A percentile compares a stretch with the other conserved stretches of the same genome.
These are phyloP conservation scores for Naso thynnoides DNA, from an alignment of 2,797 vertebrate genomes.

Conservation along the genomic window DNA sequence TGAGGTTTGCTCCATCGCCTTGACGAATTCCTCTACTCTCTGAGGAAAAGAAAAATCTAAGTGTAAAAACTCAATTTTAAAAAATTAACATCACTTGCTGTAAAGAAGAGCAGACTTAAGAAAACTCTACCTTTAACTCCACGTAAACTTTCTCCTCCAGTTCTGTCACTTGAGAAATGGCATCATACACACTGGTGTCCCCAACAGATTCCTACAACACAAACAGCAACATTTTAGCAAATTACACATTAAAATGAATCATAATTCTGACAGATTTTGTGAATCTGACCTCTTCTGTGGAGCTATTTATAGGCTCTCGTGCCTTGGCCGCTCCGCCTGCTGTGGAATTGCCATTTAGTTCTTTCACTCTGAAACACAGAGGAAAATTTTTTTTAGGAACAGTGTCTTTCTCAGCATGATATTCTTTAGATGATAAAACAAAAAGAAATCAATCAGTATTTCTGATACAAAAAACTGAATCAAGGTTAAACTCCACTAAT, in stretches of 20 bases:
- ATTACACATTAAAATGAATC: not conserved
- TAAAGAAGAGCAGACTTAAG: not conserved
- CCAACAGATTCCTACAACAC: slow-evolving; percentile 76
- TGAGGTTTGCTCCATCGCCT: slow-evolving; percentile 84
- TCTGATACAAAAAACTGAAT: not conserved
- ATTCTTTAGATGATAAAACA: not conserved
- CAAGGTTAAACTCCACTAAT: not conserved
- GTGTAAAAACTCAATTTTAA: not conserved
- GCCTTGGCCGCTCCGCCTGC: slow-evolving; percentile 66
- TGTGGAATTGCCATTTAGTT: slow-evolving; percentile 86
- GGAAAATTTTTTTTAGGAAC: not conserved
- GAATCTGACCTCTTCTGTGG: slow-evolving; percentile 78
- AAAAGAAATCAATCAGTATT: not conserved
- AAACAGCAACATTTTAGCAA: not conserved
- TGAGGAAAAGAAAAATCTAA: slow-evolving; percentile 58
- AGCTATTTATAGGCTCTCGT: slow-evolving; percentile 76
- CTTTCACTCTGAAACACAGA: slow-evolving; percentile 89
- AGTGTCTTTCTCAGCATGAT: not conserved
- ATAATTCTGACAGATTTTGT: not conserved
- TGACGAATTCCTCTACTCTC: slow-evolving; percentile 82
- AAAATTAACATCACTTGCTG: not conserved
- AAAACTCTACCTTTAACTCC: slow-evolving; percentile 83
- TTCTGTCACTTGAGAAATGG: slow-evolving; percentile 87
- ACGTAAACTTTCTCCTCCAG: slow-evolving; percentile 87
- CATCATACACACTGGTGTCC: slow-evolving; percentile 84